Conservation (phyloP, 2,113 vertebrate genomes). For the Cephalopterus ornatus region DNA sequence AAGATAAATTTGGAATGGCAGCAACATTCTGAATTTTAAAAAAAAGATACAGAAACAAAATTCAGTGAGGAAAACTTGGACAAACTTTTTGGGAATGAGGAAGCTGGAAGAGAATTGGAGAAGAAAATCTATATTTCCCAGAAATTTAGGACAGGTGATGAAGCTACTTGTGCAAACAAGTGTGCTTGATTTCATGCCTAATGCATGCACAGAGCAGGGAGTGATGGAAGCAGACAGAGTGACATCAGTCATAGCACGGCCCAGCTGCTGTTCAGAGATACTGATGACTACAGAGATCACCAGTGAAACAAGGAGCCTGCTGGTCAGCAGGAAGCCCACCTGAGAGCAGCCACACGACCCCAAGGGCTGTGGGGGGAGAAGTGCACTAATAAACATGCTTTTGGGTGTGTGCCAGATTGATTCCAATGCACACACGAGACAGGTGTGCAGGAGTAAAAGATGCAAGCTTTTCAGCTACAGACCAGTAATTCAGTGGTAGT, state of each 20-base stretch:
- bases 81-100: background rate
- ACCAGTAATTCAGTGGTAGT: background rate
- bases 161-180: background rate
- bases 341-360: background rate
- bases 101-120: background rate
- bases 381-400: background rate
- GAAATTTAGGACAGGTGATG: background rate
- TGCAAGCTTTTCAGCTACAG: background rate
- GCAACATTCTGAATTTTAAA: background rate
- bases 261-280: background rate
- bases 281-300: background rate
- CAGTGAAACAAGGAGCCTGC: background rate
- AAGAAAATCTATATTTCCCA: background rate
- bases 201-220: background rate
- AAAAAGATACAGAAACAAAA: background rate
- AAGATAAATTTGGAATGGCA: background rate
- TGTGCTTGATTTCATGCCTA: background rate
- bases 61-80: background rate
- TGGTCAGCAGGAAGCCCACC: background rate
- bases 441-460: background rate
- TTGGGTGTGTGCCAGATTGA: background rate
- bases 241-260: fast-evolving
- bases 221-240: background rate
- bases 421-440: background rate
- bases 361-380: background rate